Conservation (phyloP, 1,140 invertebrate genomes). For the Lordiphosa collinella region DNA sequence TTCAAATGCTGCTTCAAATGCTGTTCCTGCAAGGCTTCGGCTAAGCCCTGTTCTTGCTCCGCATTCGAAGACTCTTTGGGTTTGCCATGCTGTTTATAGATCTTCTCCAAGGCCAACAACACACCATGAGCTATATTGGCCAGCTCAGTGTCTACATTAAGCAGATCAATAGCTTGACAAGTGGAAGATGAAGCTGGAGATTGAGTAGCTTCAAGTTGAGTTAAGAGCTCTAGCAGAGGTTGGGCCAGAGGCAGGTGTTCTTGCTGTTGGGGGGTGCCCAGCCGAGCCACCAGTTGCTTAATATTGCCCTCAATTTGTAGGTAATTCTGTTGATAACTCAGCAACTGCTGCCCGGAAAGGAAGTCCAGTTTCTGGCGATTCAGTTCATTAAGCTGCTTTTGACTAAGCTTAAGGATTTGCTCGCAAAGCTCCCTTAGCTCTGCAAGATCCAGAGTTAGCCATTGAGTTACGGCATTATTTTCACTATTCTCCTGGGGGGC, state of each 20-base stretch:
- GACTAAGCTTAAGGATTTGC: conserved; percentile 32
- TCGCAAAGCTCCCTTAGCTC: conserved; percentile 33
- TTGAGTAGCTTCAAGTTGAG: conserved; percentile 6
- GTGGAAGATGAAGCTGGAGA: background rate
- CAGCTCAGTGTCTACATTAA: conserved; percentile 72
- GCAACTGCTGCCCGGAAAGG: conserved; percentile 24
- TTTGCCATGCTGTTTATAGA: conserved; percentile 84
- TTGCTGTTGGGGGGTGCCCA: no score
- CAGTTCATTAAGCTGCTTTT: conserved; percentile 34
- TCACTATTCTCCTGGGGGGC: conserved; percentile 26
- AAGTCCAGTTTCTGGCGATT: conserved; percentile 30
- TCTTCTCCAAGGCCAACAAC: conserved; percentile 84
- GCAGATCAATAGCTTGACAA: conserved; percentile 25
- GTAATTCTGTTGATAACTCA: conserved; percentile 27
- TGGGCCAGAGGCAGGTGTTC: conserved; percentile 57
- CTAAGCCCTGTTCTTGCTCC: conserved; percentile 7
- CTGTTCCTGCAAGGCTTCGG: conserved; percentile 79
- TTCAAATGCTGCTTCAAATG: conserved; percentile 84
- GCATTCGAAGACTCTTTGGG: background rate
- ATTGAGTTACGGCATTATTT: conserved; percentile 16
- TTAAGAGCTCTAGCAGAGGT: conserved; percentile 39
- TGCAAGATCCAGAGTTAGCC: conserved; percentile 3
- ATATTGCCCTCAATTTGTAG: conserved; percentile 26
- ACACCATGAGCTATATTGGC: conserved; percentile 83
- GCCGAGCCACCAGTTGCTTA: conserved; percentile 20